These are phyloP conservation scores for Nibea coibor DNA, from an alignment of 2,113 vertebrate species.

Conservation along the genomic window DNA sequence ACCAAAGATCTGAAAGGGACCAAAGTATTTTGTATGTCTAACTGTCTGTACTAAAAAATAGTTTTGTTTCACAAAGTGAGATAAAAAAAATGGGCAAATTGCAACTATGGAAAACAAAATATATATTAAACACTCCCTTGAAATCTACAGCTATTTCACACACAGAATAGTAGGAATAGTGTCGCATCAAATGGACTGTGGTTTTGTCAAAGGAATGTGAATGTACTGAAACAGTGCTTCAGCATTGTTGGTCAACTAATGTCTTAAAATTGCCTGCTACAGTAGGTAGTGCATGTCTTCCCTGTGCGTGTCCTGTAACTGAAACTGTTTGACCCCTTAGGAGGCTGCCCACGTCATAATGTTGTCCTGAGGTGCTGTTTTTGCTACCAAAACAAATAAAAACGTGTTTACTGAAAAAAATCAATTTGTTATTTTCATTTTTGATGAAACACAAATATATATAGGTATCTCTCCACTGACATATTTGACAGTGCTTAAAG, in stretches of 20 bases:
- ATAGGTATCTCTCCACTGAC: too few species aligned
- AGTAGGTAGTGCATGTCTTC: conserved; percentile 77
- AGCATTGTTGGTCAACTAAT: conserved; percentile 67
- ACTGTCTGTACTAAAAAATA: conserved; percentile 68
- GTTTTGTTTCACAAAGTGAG: conserved; percentile 50
- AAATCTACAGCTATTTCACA: conserved; percentile 48
- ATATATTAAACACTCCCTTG: conserved; percentile 42
- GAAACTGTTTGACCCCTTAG: conserved; percentile 71
- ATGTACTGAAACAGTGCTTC: conserved; percentile 66
- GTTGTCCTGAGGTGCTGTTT: conserved; percentile 82
- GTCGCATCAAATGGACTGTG: conserved; percentile 52
- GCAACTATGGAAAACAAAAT: conserved; percentile 40
- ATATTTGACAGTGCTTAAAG: neutral
- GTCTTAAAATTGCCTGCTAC: conserved; percentile 69
- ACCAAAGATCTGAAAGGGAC: conserved; percentile 84
- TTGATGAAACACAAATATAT: neutral
- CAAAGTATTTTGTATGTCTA: conserved; percentile 78
- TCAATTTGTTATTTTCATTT: conserved; percentile 12
- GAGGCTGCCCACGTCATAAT: conserved; percentile 65
- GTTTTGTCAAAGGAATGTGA: conserved; percentile 71
- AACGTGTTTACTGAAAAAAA: conserved; percentile 81
- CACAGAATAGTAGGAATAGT: conserved; percentile 21
- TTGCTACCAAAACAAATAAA: conserved; percentile 84
- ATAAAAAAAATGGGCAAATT: conserved; percentile 50
- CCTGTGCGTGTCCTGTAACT: conserved; percentile 72